Conservation (phyloP, 2,113 vertebrate species). For the Apteryx owenii region DNA sequence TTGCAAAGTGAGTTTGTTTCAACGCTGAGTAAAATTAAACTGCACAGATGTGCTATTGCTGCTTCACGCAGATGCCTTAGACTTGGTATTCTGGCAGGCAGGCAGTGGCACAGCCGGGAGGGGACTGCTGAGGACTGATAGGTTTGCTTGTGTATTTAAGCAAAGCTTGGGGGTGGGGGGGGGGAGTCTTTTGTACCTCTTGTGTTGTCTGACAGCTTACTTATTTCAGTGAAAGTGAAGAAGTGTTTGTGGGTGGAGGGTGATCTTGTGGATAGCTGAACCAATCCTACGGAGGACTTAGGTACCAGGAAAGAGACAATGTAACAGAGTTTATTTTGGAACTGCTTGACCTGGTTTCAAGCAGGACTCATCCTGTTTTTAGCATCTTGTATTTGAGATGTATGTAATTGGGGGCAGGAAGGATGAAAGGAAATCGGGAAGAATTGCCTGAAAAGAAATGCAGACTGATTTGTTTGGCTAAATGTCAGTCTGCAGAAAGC, state of each 20-base stretch:
- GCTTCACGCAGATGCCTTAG: not conserved
- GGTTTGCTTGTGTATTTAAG: not conserved
- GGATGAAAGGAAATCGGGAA: not conserved
- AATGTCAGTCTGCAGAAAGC: not conserved
- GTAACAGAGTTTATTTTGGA: constrained; percentile 14
- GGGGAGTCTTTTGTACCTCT: not conserved
- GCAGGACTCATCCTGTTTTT: not conserved
- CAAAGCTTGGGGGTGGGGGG: not conserved
- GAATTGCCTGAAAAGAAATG: not conserved
- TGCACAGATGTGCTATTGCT: not conserved
- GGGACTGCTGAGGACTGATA: not conserved
- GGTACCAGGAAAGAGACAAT: not conserved
- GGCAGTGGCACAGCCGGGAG: not conserved
- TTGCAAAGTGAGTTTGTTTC: constrained; percentile 2
- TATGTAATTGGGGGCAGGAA: not conserved
- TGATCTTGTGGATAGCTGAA: not conserved
- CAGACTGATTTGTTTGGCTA: not conserved
- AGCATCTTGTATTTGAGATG: not conserved
- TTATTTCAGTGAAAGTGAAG: constrained; percentile 23
- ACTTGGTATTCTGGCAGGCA: not conserved
- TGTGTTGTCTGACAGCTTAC: constrained; percentile 41
- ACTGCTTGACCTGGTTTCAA: constrained; percentile 36
- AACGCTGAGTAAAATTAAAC: not conserved
- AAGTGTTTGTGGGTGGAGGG: constrained; percentile 38
- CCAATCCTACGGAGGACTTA: not conserved